phyloP scores from a whole-genome alignment of 2,797 vertebrate species.

The Ptychobarbus kaznakovi region DNA sequence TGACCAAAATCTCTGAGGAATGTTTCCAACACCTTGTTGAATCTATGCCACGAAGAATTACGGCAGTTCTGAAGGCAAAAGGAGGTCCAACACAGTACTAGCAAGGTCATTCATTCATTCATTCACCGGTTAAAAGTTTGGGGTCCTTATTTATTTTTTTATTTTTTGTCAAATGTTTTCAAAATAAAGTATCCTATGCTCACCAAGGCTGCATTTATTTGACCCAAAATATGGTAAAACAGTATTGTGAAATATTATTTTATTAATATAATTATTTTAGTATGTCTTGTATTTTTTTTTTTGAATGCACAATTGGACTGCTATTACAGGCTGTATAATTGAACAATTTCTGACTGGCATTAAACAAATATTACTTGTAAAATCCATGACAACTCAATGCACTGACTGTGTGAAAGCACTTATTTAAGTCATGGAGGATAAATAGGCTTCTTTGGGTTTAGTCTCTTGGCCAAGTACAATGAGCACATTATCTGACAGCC shows the following conservation, averaged over 20 bases:
- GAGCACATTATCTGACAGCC: slow-evolving; percentile 64
- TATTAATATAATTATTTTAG: too few species aligned
- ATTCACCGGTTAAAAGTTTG: too few species aligned
- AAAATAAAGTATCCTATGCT: too few species aligned
- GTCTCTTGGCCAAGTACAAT: slow-evolving; percentile 73
- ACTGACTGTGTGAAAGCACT: slow-evolving; percentile 1
- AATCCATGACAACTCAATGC: slow-evolving; percentile 23
- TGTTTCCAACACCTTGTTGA: too few species aligned
- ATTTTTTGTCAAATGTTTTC: too few species aligned
- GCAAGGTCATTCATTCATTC: too few species aligned
- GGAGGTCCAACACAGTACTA: too few species aligned
- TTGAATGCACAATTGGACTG: not conserved
- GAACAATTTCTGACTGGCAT: not conserved
- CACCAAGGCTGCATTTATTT: not conserved
- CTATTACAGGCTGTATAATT: slow-evolving; percentile 7
- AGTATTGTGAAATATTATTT: not conserved
- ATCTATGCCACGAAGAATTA: too few species aligned
- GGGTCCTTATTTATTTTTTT: not conserved
- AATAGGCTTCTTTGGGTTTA: slow-evolving; percentile 68
- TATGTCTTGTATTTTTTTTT: too few species aligned
- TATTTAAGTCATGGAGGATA: slow-evolving; percentile 23
- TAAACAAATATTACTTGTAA: not conserved
- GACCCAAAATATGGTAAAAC: not conserved
- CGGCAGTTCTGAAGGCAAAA: too few species aligned
- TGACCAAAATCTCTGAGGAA: too few species aligned